Base-by-base conservation (phyloP, 2,888 invertebrate species). In the Eristalis arbustorum region DNA sequence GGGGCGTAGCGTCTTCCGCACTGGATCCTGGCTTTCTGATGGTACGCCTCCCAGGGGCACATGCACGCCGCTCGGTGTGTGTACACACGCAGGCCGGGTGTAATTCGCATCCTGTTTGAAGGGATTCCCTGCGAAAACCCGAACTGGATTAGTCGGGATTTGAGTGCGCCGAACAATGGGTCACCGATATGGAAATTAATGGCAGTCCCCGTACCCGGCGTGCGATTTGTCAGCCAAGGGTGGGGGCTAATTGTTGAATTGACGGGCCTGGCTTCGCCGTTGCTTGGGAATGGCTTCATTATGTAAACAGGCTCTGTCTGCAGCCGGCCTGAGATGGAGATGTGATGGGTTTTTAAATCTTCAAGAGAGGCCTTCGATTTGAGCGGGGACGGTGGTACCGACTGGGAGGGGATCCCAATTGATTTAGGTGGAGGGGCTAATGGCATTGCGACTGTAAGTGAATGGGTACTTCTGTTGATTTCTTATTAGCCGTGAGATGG, bases 161-260 rank as follows among this genome's bases (percentile, higher is more conserved):
- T 81, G 64, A 73, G 68, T 61, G 76, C 75, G 76, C 72, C 80
- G 68, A 85, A 85, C 76, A 80, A 81, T 73, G 76, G 80, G 84
- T 81, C 84, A 85, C 80, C 84, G 72, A 80, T 85, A 85, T 77
- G 80, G 76, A 81, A 85, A 85, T 85, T 77, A 81, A 85, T 80
- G 76, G 73, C 22, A 77, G 49, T 22, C 18, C 18, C 49, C 18
- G 49, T 49, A 49, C 8, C 49, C 73, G 68, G 76, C 61, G 76
- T 66, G 49, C 76, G 67, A 42, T 40, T 31, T 40, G 63, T 49
- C 37, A 8, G 74, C 13, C 59, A 25, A 25, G 84, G 66, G 67
- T 22, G 56, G 67, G n/a, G 40, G 61, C 80, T 85, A 77, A 85
- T 85, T 85, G 80, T 85, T 75, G 84, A 76, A 84, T 84, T 76